A percentile compares a stretch with the other conserved stretches of the same genome.
Conservation (phyloP, 1,140 invertebrate species). For the Pseudomyrmex concolor region DNA sequence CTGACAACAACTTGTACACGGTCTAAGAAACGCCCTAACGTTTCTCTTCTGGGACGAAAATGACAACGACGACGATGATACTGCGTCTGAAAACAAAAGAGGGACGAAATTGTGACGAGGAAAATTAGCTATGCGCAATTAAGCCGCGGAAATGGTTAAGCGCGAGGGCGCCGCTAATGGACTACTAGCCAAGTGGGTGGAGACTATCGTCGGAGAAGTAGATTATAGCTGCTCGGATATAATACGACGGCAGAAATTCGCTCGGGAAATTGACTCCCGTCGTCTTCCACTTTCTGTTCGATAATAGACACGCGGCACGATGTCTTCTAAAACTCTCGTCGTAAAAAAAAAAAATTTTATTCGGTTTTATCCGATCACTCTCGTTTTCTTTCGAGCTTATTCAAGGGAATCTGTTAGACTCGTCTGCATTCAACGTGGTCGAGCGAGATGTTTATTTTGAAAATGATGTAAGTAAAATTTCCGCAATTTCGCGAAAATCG, state of each 20-base stretch:
- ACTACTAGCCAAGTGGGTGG: slow-evolving; percentile 67
- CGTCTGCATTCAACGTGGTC: not conserved
- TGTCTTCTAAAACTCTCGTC: slow-evolving; percentile 13
- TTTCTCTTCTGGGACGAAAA: not conserved
- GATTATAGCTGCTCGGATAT: slow-evolving; percentile 57
- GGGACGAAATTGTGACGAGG: slow-evolving; percentile 66
- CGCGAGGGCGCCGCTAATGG: slow-evolving; percentile 74
- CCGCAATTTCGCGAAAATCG: slow-evolving; percentile 1
- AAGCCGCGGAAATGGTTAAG: slow-evolving; percentile 77
- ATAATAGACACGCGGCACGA: slow-evolving; percentile 37
- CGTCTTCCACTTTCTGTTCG: slow-evolving; percentile 47
- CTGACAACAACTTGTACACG: not conserved
- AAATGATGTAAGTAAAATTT: slow-evolving; percentile 15
- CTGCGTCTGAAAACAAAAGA: slow-evolving; percentile 68
- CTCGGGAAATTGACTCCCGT: slow-evolving; percentile 65
- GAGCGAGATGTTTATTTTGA: slow-evolving; percentile 28
- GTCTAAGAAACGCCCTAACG: not conserved
- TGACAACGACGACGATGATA: slow-evolving; percentile 12
- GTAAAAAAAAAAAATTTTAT: not conserved
- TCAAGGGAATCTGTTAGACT: slow-evolving; percentile 1
- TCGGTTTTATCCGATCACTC: not conserved
- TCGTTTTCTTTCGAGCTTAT: not conserved
- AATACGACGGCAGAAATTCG: slow-evolving; percentile 66
- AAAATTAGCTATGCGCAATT: slow-evolving; percentile 78
- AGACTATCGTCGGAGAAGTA: slow-evolving; percentile 40